Base-by-base conservation (phyloP, 2,797 vertebrate species). In the Tamandua tetradactyla region DNA sequence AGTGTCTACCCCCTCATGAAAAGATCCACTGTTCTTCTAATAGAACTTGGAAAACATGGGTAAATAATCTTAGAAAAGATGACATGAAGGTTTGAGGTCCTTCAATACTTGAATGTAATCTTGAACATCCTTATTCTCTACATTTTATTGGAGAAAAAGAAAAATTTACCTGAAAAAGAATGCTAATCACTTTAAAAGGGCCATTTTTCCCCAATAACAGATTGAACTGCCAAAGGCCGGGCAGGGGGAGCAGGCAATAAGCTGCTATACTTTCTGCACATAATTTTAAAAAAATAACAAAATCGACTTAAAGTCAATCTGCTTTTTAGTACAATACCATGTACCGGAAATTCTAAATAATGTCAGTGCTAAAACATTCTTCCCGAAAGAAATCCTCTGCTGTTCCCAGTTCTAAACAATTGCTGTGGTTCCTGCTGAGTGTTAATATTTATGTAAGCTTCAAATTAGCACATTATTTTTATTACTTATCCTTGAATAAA, bases 401-500 rank as follows among this genome's bases (percentile, higher is more conserved):
- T 90, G 12, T 10, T 79, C 32, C 57, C 88, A 85, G 35, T 75
- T 91, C 23, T 85, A 55, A 92, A 18, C 13, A 68, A 74, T 17
- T 74, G 27, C 25, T 71, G 18, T 72, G 27, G 11, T 82, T 86
- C 69, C 23, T 44, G 12, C 49, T 89, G 61, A 66, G 17, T 79
- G 76, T 11, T 40, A 72, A 74, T 18, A 59, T 81, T 66, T 89
- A 35, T 25, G n/a, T 87, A 66, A 23, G 25, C 17, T 71, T 78
- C 44, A 86, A 59, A 71, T 81, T n/a, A 86, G 35, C 66, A 75
- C 14, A 61, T 89, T 75, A 61, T 89, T 75, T 88, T 81, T 32
- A 88, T 88, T 44, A 89, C 13, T 59, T 61, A 87, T 71, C 57
- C 44, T 82, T 92, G 30, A 92, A 37, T 88, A 94, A 83, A 82